Evolutionary conservation across 2,797 vertebrate species (phyloP).

Genomic region (Anolis apletophallus): DNA sequence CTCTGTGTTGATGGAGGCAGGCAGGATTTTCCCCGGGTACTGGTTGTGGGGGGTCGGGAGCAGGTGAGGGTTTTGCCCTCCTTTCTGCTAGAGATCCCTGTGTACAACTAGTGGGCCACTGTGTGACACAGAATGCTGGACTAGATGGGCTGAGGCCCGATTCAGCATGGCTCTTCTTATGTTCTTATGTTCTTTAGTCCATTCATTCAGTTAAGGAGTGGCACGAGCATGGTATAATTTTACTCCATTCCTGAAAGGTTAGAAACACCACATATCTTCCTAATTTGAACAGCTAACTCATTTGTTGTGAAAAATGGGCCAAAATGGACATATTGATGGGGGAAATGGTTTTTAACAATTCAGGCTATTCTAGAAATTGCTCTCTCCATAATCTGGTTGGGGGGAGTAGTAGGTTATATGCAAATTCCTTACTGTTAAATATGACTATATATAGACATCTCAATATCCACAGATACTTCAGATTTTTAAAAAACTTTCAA

Average conservation of each 20-base stretch:
- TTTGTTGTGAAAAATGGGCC: neutral
- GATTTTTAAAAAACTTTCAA: too few relatives aligned
- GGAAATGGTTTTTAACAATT: neutral
- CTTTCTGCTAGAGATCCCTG: too few relatives aligned
- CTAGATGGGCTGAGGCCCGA: too few relatives aligned
- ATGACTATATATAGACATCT: neutral
- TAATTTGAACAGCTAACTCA: neutral
- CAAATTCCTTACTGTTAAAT: neutral
- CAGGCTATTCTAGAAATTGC: neutral
- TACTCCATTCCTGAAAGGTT: neutral
- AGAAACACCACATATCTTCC: neutral
- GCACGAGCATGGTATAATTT: neutral
- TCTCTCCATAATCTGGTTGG: neutral
- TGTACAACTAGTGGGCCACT: too few relatives aligned
- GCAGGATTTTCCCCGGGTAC: too few relatives aligned
- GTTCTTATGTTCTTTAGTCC: too few relatives aligned
- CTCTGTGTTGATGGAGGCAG: too few relatives aligned
- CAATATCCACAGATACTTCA: too few relatives aligned
- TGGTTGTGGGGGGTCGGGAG: too few relatives aligned
- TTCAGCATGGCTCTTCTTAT: too few relatives aligned
- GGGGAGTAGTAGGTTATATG: neutral
- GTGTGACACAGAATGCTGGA: too few relatives aligned
- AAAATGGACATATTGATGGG: neutral
- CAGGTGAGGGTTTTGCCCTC: too few relatives aligned
- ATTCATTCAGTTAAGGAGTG: neutral